These are phyloP conservation scores for Drosophila lacicola DNA, from an alignment of 2,888 invertebrate genomes.

Conservation along the genomic window DNA sequence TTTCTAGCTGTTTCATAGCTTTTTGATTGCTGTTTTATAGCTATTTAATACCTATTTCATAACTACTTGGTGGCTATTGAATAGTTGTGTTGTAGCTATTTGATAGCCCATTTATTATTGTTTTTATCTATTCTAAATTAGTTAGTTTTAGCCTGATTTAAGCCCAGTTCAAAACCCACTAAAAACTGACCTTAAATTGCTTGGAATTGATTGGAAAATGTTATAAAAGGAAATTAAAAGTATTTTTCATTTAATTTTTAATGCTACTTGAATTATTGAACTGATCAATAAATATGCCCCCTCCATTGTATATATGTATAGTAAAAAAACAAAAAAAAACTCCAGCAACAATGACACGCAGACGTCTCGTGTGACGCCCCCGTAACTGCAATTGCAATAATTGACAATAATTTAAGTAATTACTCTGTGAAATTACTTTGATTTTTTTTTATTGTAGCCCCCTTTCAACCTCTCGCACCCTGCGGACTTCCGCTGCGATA, in stretches of 20 bases:
- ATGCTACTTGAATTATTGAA: background rate
- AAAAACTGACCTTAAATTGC: background rate
- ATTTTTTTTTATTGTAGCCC: constrained; percentile 42
- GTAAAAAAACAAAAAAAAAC: constrained; percentile 8
- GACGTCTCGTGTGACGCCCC: constrained; percentile 53
- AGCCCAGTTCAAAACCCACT: background rate
- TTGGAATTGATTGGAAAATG: no score
- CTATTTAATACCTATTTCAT: background rate
- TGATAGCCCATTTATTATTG: no score
- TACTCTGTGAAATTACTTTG: constrained; percentile 68
- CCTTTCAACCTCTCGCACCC: background rate
- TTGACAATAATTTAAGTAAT: constrained; percentile 77
- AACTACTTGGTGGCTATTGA: background rate
- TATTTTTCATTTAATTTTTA: no score
- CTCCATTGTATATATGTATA: background rate
- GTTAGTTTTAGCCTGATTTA: background rate
- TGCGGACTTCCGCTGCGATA: constrained; percentile 40
- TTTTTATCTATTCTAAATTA: no score
- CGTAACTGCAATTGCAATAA: constrained; percentile 70
- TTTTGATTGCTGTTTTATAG: background rate
- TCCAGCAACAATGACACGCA: constrained; percentile 32
- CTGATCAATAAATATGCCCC: background rate
- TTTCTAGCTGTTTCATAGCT: background rate
- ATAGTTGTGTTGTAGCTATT: background rate
- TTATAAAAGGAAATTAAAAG: no score